phyloP scores from a whole-genome alignment of 2,888 invertebrate species.

The Amphipyra tragopoginis region DNA sequence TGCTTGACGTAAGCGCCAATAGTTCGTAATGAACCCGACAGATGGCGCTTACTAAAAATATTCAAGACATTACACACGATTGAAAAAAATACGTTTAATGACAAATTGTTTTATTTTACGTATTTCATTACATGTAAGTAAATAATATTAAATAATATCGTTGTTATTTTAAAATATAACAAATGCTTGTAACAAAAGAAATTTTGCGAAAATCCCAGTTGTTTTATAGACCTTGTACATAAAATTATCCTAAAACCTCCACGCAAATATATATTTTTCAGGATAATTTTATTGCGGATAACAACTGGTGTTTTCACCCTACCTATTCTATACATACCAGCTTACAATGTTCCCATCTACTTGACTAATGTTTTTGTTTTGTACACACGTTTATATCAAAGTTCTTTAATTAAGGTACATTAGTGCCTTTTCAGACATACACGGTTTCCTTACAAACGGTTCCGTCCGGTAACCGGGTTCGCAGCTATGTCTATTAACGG shows the following conservation, averaged over 20 bases:
- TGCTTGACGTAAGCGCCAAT: slow-evolving; percentile 16
- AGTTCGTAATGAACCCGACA: slow-evolving; percentile 1
- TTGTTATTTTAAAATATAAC: slow-evolving; percentile 63
- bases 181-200: slow-evolving; percentile 62
- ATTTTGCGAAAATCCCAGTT: slow-evolving; percentile 30
- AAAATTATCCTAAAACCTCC: slow-evolving; percentile 3
- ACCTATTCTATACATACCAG: slow-evolving; percentile 45
- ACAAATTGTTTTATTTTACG: slow-evolving; percentile 3
- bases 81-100: slow-evolving; percentile 1
- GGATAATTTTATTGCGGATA: background rate
- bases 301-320: slow-evolving; percentile 18
- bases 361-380: slow-evolving; percentile 69
- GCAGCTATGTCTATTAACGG: background rate
- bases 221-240: background rate
- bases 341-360: slow-evolving; percentile 52
- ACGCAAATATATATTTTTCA: background rate
- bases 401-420: slow-evolving; percentile 39
- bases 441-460: background rate
- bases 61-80: slow-evolving; percentile 5
- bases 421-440: slow-evolving; percentile 12
- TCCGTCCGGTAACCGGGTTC: slow-evolving; percentile 2
- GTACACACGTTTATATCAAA: slow-evolving; percentile 65
- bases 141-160: slow-evolving; percentile 34
- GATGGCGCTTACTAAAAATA: slow-evolving; percentile 19
- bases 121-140: slow-evolving; percentile 19